A percentile compares a stretch with the other conserved stretches of the same genome.
Conservation (phyloP, 2,113 vertebrate species). For the Indicator indicator region DNA sequence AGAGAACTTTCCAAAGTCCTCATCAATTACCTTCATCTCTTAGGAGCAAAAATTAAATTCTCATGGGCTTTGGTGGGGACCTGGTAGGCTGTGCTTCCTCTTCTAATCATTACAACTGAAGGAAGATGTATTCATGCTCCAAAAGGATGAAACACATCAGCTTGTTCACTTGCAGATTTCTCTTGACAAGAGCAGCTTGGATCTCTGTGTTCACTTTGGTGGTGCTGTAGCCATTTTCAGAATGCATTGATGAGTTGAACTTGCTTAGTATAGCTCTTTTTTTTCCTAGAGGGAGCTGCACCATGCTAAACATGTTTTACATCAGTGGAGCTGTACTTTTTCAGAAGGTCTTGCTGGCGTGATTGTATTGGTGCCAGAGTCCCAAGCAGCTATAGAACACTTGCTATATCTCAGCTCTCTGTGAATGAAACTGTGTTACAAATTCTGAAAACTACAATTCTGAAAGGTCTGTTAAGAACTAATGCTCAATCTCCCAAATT, state of each 20-base stretch:
- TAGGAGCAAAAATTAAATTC: not conserved
- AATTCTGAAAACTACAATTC: not conserved
- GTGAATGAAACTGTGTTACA: not conserved
- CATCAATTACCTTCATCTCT: not conserved
- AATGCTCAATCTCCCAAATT: not conserved
- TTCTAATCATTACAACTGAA: not conserved
- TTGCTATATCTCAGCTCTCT: not conserved
- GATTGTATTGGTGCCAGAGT: not conserved
- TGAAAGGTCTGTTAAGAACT: not conserved
- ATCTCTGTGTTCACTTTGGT: not conserved
- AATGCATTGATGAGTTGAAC: not conserved
- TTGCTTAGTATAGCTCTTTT: not conserved
- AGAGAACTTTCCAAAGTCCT: not conserved
- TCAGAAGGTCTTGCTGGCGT: not conserved
- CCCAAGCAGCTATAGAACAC: not conserved
- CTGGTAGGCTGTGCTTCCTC: not conserved
- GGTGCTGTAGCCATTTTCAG: not conserved
- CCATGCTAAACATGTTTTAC: not conserved
- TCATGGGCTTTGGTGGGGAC: not conserved
- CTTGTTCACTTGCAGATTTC: not conserved
- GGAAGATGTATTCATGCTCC: accelerated
- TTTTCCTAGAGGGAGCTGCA: not conserved
- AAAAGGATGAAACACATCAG: not conserved
- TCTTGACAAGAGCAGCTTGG: not conserved
- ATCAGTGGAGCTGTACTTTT: not conserved